phyloP scores from a whole-genome alignment of 2,113 vertebrate genomes.

The Zeus faber region DNA sequence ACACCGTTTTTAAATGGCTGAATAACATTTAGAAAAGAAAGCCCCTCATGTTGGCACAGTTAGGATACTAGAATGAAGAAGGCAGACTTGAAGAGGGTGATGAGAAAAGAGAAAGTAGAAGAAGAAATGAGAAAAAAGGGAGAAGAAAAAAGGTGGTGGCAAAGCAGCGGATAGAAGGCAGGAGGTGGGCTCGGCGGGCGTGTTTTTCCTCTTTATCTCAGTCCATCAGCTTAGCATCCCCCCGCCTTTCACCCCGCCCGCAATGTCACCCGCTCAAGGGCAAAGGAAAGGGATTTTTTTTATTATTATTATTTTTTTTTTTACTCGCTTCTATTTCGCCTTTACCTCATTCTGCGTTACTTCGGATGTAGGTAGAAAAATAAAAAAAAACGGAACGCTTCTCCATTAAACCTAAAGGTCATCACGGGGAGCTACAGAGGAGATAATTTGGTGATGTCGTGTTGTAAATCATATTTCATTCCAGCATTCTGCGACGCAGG shows the following conservation, averaged over 20 bases:
- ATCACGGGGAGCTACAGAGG: conserved; percentile 35
- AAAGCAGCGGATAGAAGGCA: not conserved
- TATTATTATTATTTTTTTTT: conserved; percentile 49
- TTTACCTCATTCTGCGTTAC: no score
- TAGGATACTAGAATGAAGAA: no score
- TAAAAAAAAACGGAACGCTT: conserved; percentile 53
- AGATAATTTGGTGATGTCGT: conserved; percentile 37
- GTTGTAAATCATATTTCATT: conserved; percentile 16
- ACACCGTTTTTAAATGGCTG: no score
- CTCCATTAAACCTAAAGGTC: conserved; percentile 48
- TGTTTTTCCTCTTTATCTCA: conserved; percentile 27
- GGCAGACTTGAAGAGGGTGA: not conserved
- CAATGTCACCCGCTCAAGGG: conserved; percentile 51
- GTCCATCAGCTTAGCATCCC: conserved; percentile 41
- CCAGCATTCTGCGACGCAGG: conserved; percentile 13
- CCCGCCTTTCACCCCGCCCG: conserved; percentile 23
- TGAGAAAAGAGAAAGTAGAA: not conserved
- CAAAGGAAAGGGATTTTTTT: conserved; percentile 49
- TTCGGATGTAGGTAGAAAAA: no score
- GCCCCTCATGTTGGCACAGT: no score
- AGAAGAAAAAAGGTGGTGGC: conserved; percentile 11
- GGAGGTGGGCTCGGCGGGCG: not conserved
- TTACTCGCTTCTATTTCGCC: conserved; percentile 52
- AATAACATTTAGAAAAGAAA: no score
- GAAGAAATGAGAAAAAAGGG: conserved; percentile 3